Percentiles rank a stretch among this genome's conserved stretches.
These are phyloP conservation scores for Melanophora roralis DNA, from an alignment of 2,888 invertebrate species.

Conservation along the genomic window DNA sequence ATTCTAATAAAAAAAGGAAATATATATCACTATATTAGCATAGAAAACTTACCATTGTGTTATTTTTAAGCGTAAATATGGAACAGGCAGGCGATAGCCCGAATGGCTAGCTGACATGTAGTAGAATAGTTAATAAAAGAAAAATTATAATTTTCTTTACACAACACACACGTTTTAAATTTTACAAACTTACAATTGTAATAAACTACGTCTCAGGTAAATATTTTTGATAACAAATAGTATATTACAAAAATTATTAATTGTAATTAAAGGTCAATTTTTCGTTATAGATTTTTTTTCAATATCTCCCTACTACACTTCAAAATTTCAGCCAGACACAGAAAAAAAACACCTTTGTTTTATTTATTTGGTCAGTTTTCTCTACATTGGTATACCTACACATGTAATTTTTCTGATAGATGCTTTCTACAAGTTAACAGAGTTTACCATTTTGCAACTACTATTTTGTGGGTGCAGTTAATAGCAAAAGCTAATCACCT, in stretches of 20 bases:
- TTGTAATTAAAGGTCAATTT: not conserved
- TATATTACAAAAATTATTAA: not conserved
- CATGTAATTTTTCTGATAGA: not conserved
- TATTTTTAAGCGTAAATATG: conserved; percentile 10
- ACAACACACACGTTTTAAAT: too few relatives aligned
- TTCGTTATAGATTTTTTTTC: not conserved
- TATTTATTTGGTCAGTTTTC: conserved; percentile 5
- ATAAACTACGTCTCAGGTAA: conserved; percentile 1
- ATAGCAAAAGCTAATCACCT: not conserved
- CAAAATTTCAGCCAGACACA: not conserved
- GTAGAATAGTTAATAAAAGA: not conserved
- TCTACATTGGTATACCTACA: not conserved
- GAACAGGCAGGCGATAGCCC: not conserved
- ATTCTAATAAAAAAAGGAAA: too few relatives aligned
- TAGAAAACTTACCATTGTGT: conserved; percentile 37
- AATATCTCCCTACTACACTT: not conserved
- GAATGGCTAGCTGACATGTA: conserved; percentile 25
- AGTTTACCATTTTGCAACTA: too few relatives aligned
- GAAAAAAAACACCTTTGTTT: conserved; percentile 22
- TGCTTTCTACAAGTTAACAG: too few relatives aligned
- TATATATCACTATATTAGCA: too few relatives aligned
- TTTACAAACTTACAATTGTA: not conserved
- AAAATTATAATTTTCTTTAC: not conserved
- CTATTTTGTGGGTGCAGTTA: not conserved
- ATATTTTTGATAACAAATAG: not conserved